Conservation (phyloP, 2,113 vertebrate genomes). For the Cyphomyrus plagiostoma region DNA sequence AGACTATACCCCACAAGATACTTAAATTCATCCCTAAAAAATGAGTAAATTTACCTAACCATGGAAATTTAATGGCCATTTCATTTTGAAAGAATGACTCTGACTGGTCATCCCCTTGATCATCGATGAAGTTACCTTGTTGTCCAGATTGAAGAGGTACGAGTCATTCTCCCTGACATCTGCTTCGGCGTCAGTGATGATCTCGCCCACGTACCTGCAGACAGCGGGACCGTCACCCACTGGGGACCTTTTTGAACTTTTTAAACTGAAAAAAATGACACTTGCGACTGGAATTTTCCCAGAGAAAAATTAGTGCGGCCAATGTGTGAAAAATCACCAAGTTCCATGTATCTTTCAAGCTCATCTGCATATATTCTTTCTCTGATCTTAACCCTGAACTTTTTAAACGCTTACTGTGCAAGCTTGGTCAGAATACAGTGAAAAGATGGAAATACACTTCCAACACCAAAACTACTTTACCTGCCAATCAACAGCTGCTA, state of each 20-base stretch:
- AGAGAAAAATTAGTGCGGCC: background rate
- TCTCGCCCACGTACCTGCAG: constrained; percentile 87
- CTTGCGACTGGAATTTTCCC: background rate
- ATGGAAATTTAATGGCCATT: background rate
- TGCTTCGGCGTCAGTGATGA: constrained; percentile 88
- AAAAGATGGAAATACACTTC: background rate
- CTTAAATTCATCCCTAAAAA: background rate
- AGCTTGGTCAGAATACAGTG: background rate
- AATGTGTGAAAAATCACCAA: background rate
- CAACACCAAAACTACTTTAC: background rate
- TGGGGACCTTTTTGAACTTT: background rate
- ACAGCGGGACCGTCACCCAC: constrained; percentile 9
- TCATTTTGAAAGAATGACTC: background rate
- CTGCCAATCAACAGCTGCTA: background rate
- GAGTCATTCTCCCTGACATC: constrained; percentile 90
- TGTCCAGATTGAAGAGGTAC: constrained; percentile 60
- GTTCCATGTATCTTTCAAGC: background rate
- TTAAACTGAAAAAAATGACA: background rate
- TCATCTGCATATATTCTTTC: background rate
- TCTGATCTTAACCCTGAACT: background rate
- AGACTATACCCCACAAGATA: background rate
- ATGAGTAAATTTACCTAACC: background rate
- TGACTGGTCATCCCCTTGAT: background rate
- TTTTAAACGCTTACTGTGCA: background rate
- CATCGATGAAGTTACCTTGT: constrained; percentile 1